Percentiles rank a stretch among this genome's conserved stretches.
Conservation (phyloP, 2,113 vertebrate genomes). For the Daubentonia madagascariensis region DNA sequence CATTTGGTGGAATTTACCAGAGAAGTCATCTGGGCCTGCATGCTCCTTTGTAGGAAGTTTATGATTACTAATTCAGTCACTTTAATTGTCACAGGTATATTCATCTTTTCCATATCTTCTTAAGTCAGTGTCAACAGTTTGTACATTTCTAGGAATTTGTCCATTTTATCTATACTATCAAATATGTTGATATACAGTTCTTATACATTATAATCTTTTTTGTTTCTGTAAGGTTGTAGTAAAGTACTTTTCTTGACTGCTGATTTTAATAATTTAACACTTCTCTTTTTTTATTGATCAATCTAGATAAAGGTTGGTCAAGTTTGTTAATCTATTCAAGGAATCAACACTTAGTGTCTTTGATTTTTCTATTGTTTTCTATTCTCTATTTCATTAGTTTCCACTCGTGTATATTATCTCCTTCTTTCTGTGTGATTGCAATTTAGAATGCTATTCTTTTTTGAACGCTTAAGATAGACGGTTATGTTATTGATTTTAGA, state of each 20-base stretch:
- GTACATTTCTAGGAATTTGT: neutral
- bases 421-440: neutral
- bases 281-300: neutral
- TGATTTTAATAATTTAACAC: neutral
- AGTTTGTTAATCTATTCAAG: neutral
- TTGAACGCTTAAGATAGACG: neutral
- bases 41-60: neutral
- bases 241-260: neutral
- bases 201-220: neutral
- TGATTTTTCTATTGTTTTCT: neutral
- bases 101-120: neutral
- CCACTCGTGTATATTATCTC: neutral
- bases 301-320: neutral
- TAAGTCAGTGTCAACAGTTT: neutral
- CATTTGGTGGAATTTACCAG: neutral
- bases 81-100: neutral
- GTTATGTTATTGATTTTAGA: neutral
- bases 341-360: too few relatives aligned
- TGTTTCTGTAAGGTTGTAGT: neutral
- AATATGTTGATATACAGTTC: neutral
- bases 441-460: neutral
- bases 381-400: neutral
- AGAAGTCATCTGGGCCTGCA: too few relatives aligned
- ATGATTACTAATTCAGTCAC: neutral
- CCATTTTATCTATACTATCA: neutral